Evolutionary conservation across 2,797 vertebrate species (phyloP), one percentile per base, ranked within the genome.

Genomic region (Alcedo quadribrachys): DNA sequence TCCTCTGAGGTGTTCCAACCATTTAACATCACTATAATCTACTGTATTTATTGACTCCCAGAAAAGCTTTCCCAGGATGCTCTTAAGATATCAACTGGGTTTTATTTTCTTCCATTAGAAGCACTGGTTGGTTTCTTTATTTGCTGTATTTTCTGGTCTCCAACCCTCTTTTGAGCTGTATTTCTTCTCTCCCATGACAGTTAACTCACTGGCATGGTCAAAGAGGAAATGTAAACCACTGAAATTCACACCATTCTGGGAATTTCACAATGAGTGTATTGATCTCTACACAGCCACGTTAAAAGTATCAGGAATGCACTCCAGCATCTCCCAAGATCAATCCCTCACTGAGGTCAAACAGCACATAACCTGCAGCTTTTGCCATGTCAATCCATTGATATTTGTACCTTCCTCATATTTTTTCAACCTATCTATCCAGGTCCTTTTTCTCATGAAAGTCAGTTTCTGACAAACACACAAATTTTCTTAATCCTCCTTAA

Each of bases 211-310:
- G 13, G 65, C 32, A 21, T 5, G 17, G 71, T 69, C 65, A 75
- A 73, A 92, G 90, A 94, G 35, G 20, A 84, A 90, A 88, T 15
- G 28, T 25, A 80, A 89, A 71, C 58, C 46, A 42, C 65, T 71
- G 73, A 78, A 89, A 85, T 69, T 90, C 62, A 71, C 68, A 68
- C 54, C 27, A 54, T 58, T 75, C 62, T 55, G 54, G 82, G 58
- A 60, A 78, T 77, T 65, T 77, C n/a, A 60, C 81, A 70, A 40
- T 12, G 27, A 81, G 6, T 1, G 0, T 8, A 40, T 82, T 40
- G 89, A 78, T 81, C 46, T 55, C 69, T 62, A 61, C 11, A 4
- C 11, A 35, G 46, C 6, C 54, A 32, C n/a, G 82, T 55, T 35
- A 75, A 60, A 91, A 92, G 27, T 37, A 54, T n/a, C 19, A 61